Evolutionary conservation across 2,113 vertebrate species (phyloP).

Genomic region (Guaruba guarouba): DNA sequence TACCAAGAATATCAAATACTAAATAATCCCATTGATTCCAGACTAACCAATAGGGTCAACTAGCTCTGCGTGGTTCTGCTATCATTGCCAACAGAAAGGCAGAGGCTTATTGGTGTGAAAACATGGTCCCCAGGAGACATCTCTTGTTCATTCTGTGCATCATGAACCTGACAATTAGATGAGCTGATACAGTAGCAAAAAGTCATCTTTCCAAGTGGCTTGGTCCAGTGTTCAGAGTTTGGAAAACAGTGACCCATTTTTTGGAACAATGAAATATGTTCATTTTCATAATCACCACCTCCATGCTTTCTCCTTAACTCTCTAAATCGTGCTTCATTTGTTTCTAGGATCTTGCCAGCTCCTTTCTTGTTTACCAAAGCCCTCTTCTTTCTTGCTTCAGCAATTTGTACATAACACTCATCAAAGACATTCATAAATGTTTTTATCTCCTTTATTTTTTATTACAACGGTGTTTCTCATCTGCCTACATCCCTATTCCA

Average conservation of each 20-base stretch:
- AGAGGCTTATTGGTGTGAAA: not conserved
- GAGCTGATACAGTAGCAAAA: not conserved
- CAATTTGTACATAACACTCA: not conserved
- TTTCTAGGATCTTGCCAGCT: not conserved
- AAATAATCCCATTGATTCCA: not conserved
- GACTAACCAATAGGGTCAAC: not conserved
- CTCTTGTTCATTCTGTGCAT: not conserved
- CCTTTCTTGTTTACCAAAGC: not conserved
- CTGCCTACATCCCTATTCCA: not conserved
- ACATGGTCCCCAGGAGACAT: not conserved
- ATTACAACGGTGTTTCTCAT: not conserved
- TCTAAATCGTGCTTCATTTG: not conserved
- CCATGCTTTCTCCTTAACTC: not conserved
- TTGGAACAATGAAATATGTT: not conserved
- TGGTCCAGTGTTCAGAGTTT: not conserved
- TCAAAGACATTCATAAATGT: not conserved
- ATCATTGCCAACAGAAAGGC: not conserved
- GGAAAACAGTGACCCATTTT: not conserved
- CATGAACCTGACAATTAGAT: not conserved
- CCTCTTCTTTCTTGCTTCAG: not conserved
- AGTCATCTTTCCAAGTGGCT: not conserved
- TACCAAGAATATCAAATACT: not conserved
- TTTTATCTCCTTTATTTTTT: not conserved
- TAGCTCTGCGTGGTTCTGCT: not conserved
- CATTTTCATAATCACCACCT: not conserved